A percentile compares a stretch with the other conserved stretches of the same genome.
Evolutionary conservation across 2,888 invertebrate genomes (phyloP).

Genomic region (Mechanitis messenoides): DNA sequence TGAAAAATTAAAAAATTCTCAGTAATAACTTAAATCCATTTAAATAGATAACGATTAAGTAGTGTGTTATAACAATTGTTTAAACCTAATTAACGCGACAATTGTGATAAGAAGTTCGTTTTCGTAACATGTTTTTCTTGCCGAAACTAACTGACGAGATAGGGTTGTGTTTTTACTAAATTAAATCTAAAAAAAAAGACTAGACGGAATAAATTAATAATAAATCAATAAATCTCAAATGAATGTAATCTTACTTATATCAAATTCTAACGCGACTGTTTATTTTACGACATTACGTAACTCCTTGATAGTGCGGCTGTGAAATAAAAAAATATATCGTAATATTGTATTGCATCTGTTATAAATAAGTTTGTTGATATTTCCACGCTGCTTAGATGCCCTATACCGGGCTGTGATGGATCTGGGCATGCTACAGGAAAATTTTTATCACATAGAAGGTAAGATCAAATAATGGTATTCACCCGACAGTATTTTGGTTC

Average conservation of each 20-base stretch:
- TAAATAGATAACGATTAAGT: too few species aligned
- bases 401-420: conserved; percentile 97
- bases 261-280: too few species aligned
- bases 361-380: conserved; percentile 61
- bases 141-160: too few species aligned
- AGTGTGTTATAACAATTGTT: background rate
- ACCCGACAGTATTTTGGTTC: background rate
- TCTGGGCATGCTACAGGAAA: conserved; percentile 99
- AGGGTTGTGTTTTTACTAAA: too few species aligned
- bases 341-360: conserved; percentile 4
- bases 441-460: conserved; percentile 98
- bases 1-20: background rate
- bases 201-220: too few species aligned
- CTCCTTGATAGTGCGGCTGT: background rate
- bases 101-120: background rate
- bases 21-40: too few species aligned
- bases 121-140: too few species aligned
- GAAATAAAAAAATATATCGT: background rate
- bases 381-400: conserved; percentile 87
- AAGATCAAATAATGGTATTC: conserved; percentile 46
- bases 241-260: too few species aligned
- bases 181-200: too few species aligned
- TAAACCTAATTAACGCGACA: background rate
- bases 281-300: too few species aligned
- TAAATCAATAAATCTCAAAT: too few species aligned